Percentiles rank a stretch among this genome's conserved stretches.
Evolutionary conservation across 1,140 invertebrate species (phyloP).

Genomic region (Melanaphis sacchari): DNA sequence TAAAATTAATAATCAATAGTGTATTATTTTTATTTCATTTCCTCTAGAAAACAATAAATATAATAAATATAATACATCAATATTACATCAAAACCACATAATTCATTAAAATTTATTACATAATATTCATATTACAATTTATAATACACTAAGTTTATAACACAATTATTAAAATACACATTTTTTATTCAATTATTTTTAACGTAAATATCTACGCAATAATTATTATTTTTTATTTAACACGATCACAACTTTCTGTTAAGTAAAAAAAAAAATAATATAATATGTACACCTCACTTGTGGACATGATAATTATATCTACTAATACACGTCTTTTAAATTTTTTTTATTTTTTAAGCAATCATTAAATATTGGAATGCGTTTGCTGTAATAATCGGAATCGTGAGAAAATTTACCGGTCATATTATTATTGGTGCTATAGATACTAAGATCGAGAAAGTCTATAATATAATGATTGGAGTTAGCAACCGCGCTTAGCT

Average conservation of each 20-base stretch:
- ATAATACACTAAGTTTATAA: not conserved
- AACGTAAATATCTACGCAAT: not conserved
- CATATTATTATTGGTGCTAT: not conserved
- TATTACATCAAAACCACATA: not conserved
- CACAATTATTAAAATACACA: not conserved
- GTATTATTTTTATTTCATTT: not conserved
- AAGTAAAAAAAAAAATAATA: not conserved
- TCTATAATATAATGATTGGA: not conserved
- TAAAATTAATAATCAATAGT: no score
- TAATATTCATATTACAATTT: no score
- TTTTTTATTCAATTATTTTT: not conserved
- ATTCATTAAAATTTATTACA: no score
- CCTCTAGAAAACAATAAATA: no score
- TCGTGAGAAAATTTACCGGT: not conserved
- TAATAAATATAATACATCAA: not conserved
- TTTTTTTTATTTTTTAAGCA: not conserved
- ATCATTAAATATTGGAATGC: not conserved
- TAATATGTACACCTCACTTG: not conserved
- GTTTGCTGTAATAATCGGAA: conserved; percentile 1
- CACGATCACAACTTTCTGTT: not conserved
- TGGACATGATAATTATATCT: not conserved
- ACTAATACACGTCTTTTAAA: not conserved
- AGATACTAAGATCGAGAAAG: not conserved
- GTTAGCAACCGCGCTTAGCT: not conserved
- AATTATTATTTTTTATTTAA: not conserved